Evolutionary conservation across 2,797 vertebrate species (phyloP), one percentile per base, ranked within the genome.

Genomic region (Glossophaga mutica): DNA sequence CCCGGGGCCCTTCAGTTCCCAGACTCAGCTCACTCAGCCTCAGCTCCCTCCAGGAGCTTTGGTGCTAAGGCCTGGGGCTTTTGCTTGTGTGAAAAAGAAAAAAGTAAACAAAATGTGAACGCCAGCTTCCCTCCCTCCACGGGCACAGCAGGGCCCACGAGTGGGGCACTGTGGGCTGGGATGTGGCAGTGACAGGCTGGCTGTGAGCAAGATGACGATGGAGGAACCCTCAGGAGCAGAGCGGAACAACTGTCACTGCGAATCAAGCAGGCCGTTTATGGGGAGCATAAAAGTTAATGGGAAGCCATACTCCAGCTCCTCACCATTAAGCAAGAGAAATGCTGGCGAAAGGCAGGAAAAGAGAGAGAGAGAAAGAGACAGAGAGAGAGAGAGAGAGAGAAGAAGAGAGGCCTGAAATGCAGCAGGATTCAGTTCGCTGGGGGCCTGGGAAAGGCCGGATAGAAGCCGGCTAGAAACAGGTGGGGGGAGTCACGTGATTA

Each of bases 201-300:
- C 70, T 62, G 37, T 24, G 65, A 83, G 89, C 16, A 37, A 85
- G 88, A 34, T 4, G 9, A 34, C 0, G 3, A 22, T 1, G n/a
- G 85, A 90, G 50, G 59, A 73, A 57, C 21, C 86, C 82, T n/a
- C 1, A 2, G 91, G 83, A 96, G 68, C n/a, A 1, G 46, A 71
- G 94, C 1, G 0, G 94, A 95, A 65, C 59, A 19, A 73, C 0
- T 34, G 76, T 91, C 89, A 34, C 2, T 6, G 14, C 44, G 90
- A 96, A 84, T 90, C 90, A 95, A 97, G 77, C 62, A 87, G 93
- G 48, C 79, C 19, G 0, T 94, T 94, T 87, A 90, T 32, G 94
- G 81, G 89, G 91, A 96, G 91, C 77, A 96, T 94, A 71, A 93
- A 96, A 96, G 93, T 96, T 94, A 92, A 95, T 86, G 90, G 94